Conservation (phyloP, 2,888 invertebrate species). For the Pachliopta kotzebuea region DNA sequence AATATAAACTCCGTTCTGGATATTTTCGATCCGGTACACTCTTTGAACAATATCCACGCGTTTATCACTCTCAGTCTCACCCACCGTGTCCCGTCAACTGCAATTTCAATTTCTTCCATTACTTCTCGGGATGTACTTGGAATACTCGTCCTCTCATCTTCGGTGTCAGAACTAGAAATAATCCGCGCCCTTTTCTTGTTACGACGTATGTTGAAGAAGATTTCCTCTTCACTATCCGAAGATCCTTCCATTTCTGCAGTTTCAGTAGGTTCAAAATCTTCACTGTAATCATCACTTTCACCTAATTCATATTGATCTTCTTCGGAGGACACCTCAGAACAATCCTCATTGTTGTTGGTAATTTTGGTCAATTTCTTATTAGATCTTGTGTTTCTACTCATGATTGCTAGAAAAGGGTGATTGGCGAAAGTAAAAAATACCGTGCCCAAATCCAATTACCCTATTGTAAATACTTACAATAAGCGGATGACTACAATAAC, state of each 20-base stretch:
- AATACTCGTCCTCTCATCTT: background rate
- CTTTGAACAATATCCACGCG: no score
- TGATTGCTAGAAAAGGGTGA: slow-evolving; percentile 17
- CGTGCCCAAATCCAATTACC: slow-evolving; percentile 5
- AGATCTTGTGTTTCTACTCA: slow-evolving; percentile 15
- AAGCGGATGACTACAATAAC: background rate
- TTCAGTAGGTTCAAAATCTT: slow-evolving; percentile 8
- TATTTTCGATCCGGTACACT: no score
- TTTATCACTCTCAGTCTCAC: no score
- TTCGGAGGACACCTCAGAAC: slow-evolving; percentile 10
- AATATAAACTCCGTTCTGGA: no score
- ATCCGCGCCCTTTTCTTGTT: background rate
- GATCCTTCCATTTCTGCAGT: slow-evolving; percentile 8
- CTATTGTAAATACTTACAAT: background rate
- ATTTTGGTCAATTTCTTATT: slow-evolving; percentile 7
- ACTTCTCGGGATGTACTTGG: no score
- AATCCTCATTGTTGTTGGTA: slow-evolving; percentile 18
- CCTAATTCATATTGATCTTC: slow-evolving; percentile 12
- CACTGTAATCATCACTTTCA: slow-evolving; percentile 2
- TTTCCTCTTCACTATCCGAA: slow-evolving; percentile 8
- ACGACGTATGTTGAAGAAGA: no score
- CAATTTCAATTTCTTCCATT: no score
- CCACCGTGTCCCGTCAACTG: no score
- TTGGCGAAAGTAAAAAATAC: slow-evolving; percentile 16
- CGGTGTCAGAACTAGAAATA: background rate